These are phyloP conservation scores for Magallana gigas DNA, from an alignment of 1,140 invertebrate genomes.

Conservation along the genomic window DNA sequence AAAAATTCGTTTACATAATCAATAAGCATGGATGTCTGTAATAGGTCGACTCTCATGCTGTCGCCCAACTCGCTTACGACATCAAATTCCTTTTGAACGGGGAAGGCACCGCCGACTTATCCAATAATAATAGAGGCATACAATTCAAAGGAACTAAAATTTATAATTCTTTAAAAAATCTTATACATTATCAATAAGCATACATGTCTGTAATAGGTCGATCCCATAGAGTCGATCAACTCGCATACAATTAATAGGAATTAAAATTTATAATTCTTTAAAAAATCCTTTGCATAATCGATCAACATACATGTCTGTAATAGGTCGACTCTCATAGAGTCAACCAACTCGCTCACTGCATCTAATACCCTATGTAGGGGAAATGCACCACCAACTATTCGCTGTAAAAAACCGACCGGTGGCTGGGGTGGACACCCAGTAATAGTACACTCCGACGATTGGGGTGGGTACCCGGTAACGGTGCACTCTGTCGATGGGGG, in stretches of 20 bases:
- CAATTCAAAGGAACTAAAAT: neutral
- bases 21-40: constrained; percentile 14
- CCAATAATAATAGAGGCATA: neutral
- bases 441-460: neutral
- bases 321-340: neutral
- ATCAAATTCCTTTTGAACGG: too few relatives aligned
- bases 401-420: neutral
- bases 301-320: constrained; percentile 2
- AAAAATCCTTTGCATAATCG: neutral
- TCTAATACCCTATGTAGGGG: neutral
- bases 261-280: constrained; percentile 6
- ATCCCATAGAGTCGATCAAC: neutral
- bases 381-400: neutral
- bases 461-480: neutral
- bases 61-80: neutral
- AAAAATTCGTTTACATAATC: constrained; percentile 1
- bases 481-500: too few relatives aligned
- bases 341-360: neutral
- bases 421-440: neutral
- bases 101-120: too few relatives aligned
- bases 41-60: neutral
- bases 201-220: constrained; percentile 6
- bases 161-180: constrained; percentile 20
- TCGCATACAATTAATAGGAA: neutral
- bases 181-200: neutral